These are phyloP conservation scores for Echinarachnius parma DNA, from an alignment of 53 echinoderm and acorn worm genomes.

Conservation along the genomic window DNA sequence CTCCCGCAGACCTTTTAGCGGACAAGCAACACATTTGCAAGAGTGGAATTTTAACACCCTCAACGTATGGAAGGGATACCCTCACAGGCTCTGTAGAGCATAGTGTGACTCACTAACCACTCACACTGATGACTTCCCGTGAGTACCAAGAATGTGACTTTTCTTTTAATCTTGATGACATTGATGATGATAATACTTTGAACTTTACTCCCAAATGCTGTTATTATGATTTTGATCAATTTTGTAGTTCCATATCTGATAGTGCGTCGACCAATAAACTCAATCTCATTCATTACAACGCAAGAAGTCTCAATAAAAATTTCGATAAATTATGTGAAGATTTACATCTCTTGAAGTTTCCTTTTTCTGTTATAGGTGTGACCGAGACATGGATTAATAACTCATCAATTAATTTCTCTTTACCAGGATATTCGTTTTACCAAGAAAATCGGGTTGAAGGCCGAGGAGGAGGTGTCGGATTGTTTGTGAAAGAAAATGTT, in stretches of 20 bases:
- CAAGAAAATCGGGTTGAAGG: neutral
- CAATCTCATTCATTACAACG: conserved; percentile 19
- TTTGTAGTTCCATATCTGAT: too few species aligned
- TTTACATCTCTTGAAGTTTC: neutral
- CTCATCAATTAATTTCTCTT: neutral
- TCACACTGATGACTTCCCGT: neutral
- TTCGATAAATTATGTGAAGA: conserved; percentile 5
- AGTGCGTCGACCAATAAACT: neutral
- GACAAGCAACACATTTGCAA: too few species aligned
- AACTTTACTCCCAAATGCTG: too few species aligned
- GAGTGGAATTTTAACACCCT: too few species aligned
- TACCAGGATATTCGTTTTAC: neutral
- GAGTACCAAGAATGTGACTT: neutral
- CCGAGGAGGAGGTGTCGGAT: conserved; percentile 10
- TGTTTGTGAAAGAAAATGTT: neutral
- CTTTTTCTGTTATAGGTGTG: conserved; percentile 1
- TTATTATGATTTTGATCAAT: too few species aligned
- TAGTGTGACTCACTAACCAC: neutral
- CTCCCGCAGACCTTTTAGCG: too few species aligned
- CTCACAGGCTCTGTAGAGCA: too few species aligned
- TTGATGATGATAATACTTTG: neutral
- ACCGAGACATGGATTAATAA: conserved; percentile 10
- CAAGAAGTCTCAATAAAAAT: conserved; percentile 1
- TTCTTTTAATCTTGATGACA: neutral
- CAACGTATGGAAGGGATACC: too few species aligned